Conservation (phyloP, 2,888 invertebrate species). For the Phytoseiulus persimilis region DNA sequence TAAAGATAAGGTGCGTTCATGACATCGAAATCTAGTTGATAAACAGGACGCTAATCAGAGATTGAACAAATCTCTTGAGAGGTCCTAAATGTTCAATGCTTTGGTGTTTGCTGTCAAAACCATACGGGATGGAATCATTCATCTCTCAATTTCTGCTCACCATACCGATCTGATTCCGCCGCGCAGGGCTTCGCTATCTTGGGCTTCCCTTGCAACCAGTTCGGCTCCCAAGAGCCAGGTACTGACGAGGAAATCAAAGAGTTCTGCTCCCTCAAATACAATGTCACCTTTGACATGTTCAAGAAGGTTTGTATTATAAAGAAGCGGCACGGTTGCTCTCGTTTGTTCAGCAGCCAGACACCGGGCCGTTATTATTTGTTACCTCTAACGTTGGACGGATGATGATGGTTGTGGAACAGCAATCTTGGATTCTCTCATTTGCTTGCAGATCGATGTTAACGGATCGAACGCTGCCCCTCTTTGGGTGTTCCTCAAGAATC, state of each 20-base stretch:
- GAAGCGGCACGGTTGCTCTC: not conserved
- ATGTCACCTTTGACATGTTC: slow-evolving; percentile 41
- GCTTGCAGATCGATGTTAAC: slow-evolving; percentile 39
- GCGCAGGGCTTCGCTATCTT: slow-evolving; percentile 44
- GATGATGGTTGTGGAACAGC: not conserved
- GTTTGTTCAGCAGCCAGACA: not conserved
- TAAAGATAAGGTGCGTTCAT: not conserved
- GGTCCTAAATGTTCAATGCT: no score
- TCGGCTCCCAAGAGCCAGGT: slow-evolving; percentile 42
- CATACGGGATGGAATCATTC: not conserved
- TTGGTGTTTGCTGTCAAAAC: no score
- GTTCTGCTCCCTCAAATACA: slow-evolving; percentile 43
- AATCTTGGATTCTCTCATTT: not conserved
- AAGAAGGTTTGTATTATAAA: not conserved
- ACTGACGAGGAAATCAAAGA: slow-evolving; percentile 42
- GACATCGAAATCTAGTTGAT: not conserved
- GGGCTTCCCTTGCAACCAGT: slow-evolving; percentile 46
- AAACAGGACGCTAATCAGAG: no score
- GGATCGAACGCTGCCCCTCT: slow-evolving; percentile 38
- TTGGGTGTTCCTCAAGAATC: slow-evolving; percentile 34
- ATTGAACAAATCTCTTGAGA: not conserved
- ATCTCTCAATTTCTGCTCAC: not conserved
- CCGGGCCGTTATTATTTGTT: not conserved
- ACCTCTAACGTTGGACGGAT: not conserved
- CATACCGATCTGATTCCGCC: not conserved